Conservation (phyloP, 2,113 vertebrate genomes). For the Phoxinus phoxinus region DNA sequence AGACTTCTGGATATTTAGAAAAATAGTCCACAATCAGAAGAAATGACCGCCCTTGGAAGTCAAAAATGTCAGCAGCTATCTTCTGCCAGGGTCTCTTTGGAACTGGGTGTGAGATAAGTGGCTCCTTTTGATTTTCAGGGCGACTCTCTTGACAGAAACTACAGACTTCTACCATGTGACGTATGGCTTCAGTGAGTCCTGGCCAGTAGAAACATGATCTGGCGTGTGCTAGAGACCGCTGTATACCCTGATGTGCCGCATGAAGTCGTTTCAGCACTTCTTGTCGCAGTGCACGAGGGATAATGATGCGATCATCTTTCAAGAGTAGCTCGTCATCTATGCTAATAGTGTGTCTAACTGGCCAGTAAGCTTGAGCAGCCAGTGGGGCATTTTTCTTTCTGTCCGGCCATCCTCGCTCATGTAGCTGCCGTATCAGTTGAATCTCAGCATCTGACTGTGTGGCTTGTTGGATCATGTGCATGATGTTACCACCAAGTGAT, state of each 20-base stretch:
- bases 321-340: no score
- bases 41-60: background rate
- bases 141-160: no score
- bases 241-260: no score
- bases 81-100: slow-evolving; percentile 2
- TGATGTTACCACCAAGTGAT: background rate
- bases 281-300: background rate
- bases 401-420: background rate
- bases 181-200: no score
- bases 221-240: no score
- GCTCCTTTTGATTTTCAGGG: background rate
- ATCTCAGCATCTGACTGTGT: background rate
- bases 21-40: background rate
- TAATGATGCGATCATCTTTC: background rate
- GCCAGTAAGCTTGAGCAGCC: no score
- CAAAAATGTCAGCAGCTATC: background rate
- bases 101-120: slow-evolving; percentile 23
- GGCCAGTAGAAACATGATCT: no score
- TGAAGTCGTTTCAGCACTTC: background rate
- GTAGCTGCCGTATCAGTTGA: background rate
- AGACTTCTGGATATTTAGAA: no score
- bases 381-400: slow-evolving; percentile 8
- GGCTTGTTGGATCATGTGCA: background rate
- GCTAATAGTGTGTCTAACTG: no score
- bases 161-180: no score